Evolutionary conservation across 2,888 invertebrate species (phyloP), one percentile per base, ranked within the genome.

Genomic region (Ectropis crepuscularia): DNA sequence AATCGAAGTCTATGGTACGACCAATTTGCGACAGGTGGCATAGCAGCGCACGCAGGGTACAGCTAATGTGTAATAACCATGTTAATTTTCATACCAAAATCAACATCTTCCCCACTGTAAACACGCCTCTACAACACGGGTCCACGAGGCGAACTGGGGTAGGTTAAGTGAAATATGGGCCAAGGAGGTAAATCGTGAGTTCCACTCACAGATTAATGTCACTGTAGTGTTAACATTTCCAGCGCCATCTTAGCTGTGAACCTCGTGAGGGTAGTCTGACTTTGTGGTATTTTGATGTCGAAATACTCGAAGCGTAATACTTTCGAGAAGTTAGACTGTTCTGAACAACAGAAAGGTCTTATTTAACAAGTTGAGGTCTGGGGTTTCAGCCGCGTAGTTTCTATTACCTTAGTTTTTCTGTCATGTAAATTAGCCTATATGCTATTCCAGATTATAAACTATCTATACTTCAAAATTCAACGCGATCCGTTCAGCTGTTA

Each of bases 131-230:
- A 47, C 51, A 45, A 50, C 50, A 51, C 39, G 57, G 48, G 43
- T 41, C 45, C 39, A 42, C 43, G 57, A 62, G 53, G 45, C 59
- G 54, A 69, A 60, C 63, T 69, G 46, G 53, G 43, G 57, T 11
- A 74, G 76, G 69, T 65, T 73, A 75, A 79, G 75, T 80, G 79
- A 80, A 75, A 76, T 79, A 80, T 77, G 72, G 74, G 69, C 75
- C 71, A 66, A 63, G 77, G 70, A 74, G 73, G 63, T 75, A 73
- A 71, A 73, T 69, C 71, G 72, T 70, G 72, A 59, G 63, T 69
- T 70, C 67, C 72, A 68, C 71, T 70, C 61, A 65, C 70, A 68
- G 74, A 77, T 79, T 76, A 63, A 69, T 67, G 64, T 48, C 57
- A 42, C 60, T 53, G 66, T 63, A 60, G 67, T 64, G 67, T 63